A percentile compares a stretch with the other conserved stretches of the same genome.
Conservation (phyloP, 1,140 invertebrate genomes). For the Nomia melanderi region DNA sequence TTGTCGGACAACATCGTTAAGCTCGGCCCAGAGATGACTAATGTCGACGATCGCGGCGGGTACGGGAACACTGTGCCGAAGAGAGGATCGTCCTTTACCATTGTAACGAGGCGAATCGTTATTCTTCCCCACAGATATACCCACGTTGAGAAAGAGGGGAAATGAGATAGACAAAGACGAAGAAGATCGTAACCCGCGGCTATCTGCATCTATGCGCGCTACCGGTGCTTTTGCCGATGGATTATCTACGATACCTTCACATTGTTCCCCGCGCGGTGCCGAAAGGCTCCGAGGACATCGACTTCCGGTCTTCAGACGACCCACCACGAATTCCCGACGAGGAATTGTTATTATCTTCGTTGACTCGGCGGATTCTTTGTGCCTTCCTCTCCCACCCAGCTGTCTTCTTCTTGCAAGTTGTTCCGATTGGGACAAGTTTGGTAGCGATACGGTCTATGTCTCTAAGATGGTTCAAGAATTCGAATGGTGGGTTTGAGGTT, state of each 20-base stretch:
- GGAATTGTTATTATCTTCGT: slow-evolving; percentile 64
- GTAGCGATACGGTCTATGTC: slow-evolving; percentile 15
- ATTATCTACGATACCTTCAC: slow-evolving; percentile 51
- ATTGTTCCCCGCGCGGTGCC: slow-evolving; percentile 24
- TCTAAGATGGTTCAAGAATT: background rate
- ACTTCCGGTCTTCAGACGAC: slow-evolving; percentile 60
- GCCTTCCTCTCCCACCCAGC: background rate
- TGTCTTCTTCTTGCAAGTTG: background rate
- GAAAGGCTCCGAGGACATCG: slow-evolving; percentile 45
- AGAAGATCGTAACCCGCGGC: slow-evolving; percentile 30
- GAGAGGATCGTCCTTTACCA: slow-evolving; percentile 49
- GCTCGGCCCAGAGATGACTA: slow-evolving; percentile 48
- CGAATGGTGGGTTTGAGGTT: slow-evolving; percentile 8
- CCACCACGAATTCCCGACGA: slow-evolving; percentile 27
- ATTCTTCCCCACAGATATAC: slow-evolving; percentile 23
- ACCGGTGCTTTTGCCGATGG: slow-evolving; percentile 45
- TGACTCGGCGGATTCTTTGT: slow-evolving; percentile 65
- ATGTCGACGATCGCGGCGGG: slow-evolving; percentile 22
- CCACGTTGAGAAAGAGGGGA: background rate
- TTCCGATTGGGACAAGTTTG: slow-evolving; percentile 3
- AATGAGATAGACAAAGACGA: background rate
- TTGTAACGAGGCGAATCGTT: slow-evolving; percentile 54
- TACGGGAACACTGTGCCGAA: slow-evolving; percentile 11
- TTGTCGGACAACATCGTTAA: slow-evolving; percentile 44
- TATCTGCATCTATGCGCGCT: slow-evolving; percentile 59